These are phyloP conservation scores for Mormyrus lacerda DNA, from an alignment of 2,113 vertebrate genomes.

Conservation along the genomic window DNA sequence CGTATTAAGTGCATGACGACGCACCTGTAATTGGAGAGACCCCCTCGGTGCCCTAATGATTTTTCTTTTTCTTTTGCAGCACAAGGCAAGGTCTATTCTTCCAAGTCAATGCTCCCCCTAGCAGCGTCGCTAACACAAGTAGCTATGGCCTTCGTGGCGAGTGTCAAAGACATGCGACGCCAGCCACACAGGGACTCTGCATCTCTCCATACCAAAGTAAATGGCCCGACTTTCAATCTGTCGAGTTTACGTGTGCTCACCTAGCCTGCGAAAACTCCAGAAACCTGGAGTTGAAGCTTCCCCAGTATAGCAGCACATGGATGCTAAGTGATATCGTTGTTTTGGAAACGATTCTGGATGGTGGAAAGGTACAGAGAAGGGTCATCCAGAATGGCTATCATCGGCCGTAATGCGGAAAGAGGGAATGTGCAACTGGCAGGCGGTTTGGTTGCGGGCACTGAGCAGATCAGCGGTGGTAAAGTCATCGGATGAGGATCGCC, in stretches of 20 bases:
- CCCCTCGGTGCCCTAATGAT: not conserved
- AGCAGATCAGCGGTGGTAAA: not conserved
- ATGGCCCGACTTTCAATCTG: not conserved
- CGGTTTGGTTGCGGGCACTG: not conserved
- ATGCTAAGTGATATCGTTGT: not conserved
- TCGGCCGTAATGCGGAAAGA: not conserved
- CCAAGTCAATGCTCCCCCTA: no score
- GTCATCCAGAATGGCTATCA: not conserved
- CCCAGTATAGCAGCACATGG: not conserved
- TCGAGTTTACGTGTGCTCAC: not conserved
- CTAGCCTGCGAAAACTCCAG: not conserved
- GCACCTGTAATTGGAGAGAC: not conserved
- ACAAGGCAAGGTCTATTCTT: not conserved
- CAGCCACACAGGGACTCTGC: not conserved
- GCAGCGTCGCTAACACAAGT: not conserved
- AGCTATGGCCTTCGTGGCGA: not conserved
- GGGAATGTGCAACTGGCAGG: not conserved
- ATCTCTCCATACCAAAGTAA: not conserved
- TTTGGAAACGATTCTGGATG: not conserved
- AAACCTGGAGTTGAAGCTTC: not conserved
- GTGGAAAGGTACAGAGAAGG: not conserved
- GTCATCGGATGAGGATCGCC: not conserved
- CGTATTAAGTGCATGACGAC: slow-evolving; percentile 8
- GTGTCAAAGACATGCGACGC: not conserved
- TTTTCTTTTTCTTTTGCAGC: not conserved